Percentiles rank a stretch among this genome's conserved stretches.
These are phyloP conservation scores for Drosophila prosaltans DNA, from an alignment of 1,140 invertebrate species.

Conservation along the genomic window DNA sequence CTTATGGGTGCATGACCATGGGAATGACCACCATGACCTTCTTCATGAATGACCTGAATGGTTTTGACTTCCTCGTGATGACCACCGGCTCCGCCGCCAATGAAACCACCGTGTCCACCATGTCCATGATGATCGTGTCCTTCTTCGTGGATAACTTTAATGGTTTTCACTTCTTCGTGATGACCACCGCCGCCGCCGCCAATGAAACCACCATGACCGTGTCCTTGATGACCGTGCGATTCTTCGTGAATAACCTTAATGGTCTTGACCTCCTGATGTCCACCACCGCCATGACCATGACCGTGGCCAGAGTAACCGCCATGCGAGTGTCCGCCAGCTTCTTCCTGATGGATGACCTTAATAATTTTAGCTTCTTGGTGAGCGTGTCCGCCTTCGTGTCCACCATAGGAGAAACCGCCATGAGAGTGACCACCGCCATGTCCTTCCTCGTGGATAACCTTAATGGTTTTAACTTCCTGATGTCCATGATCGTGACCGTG, in stretches of 20 bases:
- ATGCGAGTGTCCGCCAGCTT: neutral
- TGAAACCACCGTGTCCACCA: slow-evolving; percentile 30
- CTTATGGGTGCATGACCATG: slow-evolving; percentile 34
- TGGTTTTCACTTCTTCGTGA: slow-evolving; percentile 49
- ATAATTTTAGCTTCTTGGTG: slow-evolving; percentile 5
- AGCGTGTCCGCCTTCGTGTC: neutral
- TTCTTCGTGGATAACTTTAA: slow-evolving; percentile 53
- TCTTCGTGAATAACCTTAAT: slow-evolving; percentile 77
- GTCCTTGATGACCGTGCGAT: slow-evolving; percentile 21
- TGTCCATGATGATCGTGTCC: slow-evolving; percentile 18
- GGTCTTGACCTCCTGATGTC: slow-evolving; percentile 61
- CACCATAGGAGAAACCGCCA: slow-evolving; percentile 48
- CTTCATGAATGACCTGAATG: slow-evolving; percentile 70
- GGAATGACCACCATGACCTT: slow-evolving; percentile 30
- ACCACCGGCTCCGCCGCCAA: slow-evolving; percentile 32
- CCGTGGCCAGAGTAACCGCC: slow-evolving; percentile 44
- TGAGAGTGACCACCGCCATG: slow-evolving; percentile 31
- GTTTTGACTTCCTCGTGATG: slow-evolving; percentile 58
- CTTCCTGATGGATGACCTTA: neutral
- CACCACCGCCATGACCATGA: slow-evolving; percentile 43
- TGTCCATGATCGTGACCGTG: slow-evolving; percentile 39
- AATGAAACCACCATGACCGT: slow-evolving; percentile 33
- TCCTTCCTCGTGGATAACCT: slow-evolving; percentile 63
- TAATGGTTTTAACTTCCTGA: slow-evolving; percentile 59
- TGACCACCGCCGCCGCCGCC: slow-evolving; percentile 33